Conservation (phyloP, 2,113 vertebrate genomes). For the Scolopax mira region DNA sequence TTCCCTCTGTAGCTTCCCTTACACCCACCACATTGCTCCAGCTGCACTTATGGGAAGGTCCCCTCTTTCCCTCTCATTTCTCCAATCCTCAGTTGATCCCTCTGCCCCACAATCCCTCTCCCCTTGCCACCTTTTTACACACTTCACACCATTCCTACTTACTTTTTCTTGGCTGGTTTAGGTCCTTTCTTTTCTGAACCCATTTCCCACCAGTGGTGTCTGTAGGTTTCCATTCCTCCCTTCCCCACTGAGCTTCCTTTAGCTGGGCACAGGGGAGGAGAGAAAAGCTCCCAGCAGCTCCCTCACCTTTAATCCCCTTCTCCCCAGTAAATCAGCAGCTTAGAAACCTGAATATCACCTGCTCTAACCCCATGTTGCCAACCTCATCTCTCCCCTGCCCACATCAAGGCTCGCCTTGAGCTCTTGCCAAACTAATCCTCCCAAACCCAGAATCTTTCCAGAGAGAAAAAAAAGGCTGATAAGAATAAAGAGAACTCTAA, state of each 20-base stretch:
- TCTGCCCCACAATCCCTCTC: background rate
- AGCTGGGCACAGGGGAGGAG: background rate
- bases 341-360: background rate
- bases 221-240: background rate
- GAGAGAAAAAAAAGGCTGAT: background rate
- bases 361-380: background rate
- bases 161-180: background rate
- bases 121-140: background rate
- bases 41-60: background rate
- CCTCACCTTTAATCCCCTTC: constrained; percentile 17
- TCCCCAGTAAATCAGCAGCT: background rate
- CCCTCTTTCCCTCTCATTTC: background rate
- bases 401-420: background rate
- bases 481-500: background rate
- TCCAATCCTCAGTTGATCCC: background rate
- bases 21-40: fast-evolving
- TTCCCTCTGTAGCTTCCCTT: background rate
- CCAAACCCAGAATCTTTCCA: background rate
- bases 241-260: background rate
- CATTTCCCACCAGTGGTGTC: background rate
- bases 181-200: background rate
- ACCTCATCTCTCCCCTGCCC: background rate
- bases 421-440: background rate
- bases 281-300: background rate
- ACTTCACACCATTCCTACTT: background rate